phyloP scores from a whole-genome alignment of 2,113 vertebrate genomes.

The Willisornis vidua region DNA sequence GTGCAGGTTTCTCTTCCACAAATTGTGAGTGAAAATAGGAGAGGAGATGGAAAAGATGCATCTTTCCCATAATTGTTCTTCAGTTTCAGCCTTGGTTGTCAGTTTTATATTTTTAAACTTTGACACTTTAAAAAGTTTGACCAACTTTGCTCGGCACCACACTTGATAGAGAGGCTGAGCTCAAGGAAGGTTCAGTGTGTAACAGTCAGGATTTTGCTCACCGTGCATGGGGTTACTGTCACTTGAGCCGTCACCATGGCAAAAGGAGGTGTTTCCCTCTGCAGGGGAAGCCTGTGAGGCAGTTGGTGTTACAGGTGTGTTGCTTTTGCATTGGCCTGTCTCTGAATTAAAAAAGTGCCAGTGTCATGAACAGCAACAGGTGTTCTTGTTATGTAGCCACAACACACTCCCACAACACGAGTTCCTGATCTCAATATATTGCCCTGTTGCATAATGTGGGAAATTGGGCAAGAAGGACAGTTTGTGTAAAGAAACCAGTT shows the following conservation, averaged over 20 bases:
- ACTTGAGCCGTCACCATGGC: not conserved
- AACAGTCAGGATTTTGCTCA: not conserved
- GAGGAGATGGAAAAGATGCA: not conserved
- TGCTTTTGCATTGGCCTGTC: not conserved
- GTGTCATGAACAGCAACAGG: not conserved
- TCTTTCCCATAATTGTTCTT: not conserved
- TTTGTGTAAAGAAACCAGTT: not conserved
- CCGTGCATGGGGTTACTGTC: not conserved
- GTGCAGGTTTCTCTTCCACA: not conserved
- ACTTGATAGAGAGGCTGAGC: not conserved
- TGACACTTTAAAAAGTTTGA: not conserved
- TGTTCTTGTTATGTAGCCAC: not conserved
- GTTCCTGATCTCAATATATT: not conserved
- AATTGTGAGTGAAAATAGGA: not conserved
- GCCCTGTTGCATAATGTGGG: not conserved
- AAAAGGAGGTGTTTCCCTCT: not conserved
- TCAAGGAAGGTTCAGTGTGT: not conserved
- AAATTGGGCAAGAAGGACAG: not conserved
- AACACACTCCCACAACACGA: not conserved
- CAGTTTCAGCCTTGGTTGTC: not conserved
- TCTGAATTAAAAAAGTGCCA: not conserved
- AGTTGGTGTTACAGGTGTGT: not conserved
- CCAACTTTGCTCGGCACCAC: not conserved
- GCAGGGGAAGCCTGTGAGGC: not conserved
- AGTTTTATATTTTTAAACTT: not conserved